Conservation (phyloP, 2,888 invertebrate species). For the Nebria brevicollis region DNA sequence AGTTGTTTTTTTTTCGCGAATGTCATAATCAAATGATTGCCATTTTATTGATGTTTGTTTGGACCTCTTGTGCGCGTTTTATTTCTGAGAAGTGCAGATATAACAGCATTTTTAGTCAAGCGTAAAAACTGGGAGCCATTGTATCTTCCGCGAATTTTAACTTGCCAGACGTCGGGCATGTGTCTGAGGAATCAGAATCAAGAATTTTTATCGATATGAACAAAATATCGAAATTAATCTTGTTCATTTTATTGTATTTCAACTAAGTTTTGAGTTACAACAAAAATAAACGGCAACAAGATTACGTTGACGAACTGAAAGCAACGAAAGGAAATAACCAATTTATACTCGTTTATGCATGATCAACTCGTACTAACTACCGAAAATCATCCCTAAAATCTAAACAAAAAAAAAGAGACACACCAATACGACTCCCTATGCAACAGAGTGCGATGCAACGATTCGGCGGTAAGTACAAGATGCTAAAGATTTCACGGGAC, state of each 20-base stretch:
- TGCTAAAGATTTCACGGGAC: constrained; percentile 47
- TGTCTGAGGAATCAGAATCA: background rate
- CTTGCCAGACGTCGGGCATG: background rate
- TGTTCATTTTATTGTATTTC: too few species aligned
- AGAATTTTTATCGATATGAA: background rate
- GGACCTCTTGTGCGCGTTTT: background rate
- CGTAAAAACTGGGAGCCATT: constrained; percentile 16
- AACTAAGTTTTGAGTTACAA: background rate
- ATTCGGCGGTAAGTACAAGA: background rate
- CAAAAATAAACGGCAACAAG: background rate
- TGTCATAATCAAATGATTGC: background rate
- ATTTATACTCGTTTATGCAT: background rate
- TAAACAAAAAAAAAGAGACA: background rate
- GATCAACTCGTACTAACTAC: background rate
- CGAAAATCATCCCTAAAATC: background rate
- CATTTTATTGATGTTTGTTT: background rate
- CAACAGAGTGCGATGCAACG: background rate
- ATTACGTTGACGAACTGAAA: background rate
- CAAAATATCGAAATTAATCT: background rate
- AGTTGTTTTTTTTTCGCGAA: background rate
- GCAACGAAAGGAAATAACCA: background rate
- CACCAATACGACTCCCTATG: background rate
- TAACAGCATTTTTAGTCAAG: constrained; percentile 24
- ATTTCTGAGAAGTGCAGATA: background rate
- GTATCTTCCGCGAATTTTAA: constrained; percentile 22